Conservation (phyloP, 2,113 vertebrate species). For the Trichechus manatus region DNA sequence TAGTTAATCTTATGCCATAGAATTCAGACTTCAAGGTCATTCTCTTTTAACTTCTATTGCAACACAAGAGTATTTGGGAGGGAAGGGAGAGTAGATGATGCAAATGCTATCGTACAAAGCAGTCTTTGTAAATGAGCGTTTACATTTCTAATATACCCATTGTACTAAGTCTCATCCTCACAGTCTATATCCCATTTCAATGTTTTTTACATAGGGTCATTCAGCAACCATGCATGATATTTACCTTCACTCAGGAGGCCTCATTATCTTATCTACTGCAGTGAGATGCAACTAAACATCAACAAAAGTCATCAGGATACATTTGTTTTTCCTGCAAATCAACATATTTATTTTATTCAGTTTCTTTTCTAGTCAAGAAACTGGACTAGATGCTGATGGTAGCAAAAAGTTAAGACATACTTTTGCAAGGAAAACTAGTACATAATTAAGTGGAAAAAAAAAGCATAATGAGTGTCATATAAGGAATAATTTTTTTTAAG, state of each 20-base stretch:
- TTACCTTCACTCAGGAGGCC: neutral
- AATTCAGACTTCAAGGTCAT: neutral
- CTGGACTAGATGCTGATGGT: neutral
- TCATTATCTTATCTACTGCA: neutral
- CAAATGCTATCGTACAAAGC: neutral
- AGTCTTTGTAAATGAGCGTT: neutral
- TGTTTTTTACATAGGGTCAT: neutral
- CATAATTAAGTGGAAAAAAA: conserved; percentile 48
- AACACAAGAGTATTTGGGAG: neutral
- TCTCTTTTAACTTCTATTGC: neutral
- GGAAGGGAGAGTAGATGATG: neutral
- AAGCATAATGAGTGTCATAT: neutral
- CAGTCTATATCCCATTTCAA: neutral
- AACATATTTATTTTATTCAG: neutral
- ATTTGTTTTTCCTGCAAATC: neutral
- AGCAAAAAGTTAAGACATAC: neutral
- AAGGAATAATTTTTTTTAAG: neutral
- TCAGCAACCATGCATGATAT: neutral
- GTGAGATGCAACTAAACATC: neutral
- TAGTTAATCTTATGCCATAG: neutral
- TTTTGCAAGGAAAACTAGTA: neutral
- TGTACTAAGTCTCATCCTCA: neutral
- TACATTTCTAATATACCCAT: neutral
- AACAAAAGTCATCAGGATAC: neutral
- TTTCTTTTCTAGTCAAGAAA: neutral